Percentiles rank a stretch among this genome's conserved stretches.
Evolutionary conservation across 2,888 invertebrate species (phyloP).

Genomic region (Lucinisca nassula): DNA sequence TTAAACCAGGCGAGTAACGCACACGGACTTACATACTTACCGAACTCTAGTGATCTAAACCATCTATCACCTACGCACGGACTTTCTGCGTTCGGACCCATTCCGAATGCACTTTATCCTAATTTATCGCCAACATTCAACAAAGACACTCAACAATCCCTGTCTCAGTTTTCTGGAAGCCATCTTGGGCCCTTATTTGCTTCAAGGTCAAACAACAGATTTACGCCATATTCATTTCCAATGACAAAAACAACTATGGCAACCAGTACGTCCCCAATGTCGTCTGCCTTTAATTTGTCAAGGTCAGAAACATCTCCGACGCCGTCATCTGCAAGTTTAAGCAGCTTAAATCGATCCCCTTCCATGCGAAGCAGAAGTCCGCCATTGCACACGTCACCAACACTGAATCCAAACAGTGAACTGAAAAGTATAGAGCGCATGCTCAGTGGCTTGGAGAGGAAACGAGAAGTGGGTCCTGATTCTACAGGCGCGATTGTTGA

Average conservation of each 20-base stretch:
- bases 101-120: conserved; percentile 91
- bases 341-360: conserved; percentile 69
- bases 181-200: conserved; percentile 87
- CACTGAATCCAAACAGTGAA: conserved; percentile 91
- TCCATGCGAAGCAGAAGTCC: conserved; percentile 71
- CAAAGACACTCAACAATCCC: conserved; percentile 85
- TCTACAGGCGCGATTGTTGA: conserved; percentile 70
- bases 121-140: conserved; percentile 85
- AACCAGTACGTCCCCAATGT: conserved; percentile 86
- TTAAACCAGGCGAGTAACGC: conserved; percentile 74
- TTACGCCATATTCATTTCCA: conserved; percentile 95
- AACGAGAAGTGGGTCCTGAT: conserved; percentile 69
- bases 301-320: conserved; percentile 69
- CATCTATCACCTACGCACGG: conserved; percentile 89
- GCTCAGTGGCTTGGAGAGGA: conserved; percentile 97
- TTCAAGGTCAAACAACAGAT: conserved; percentile 91
- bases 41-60: conserved; percentile 80
- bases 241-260: conserved; percentile 83
- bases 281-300: conserved; percentile 61
- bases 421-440: conserved; percentile 98
- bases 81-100: conserved; percentile 95
- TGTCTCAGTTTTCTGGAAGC: conserved; percentile 74
- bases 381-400: conserved; percentile 56
- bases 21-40: conserved; percentile 75
- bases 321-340: conserved; percentile 57